A percentile compares a stretch with the other conserved stretches of the same genome.
Evolutionary conservation across 2,113 vertebrate genomes (phyloP).

Genomic region (Clarias gariepinus): DNA sequence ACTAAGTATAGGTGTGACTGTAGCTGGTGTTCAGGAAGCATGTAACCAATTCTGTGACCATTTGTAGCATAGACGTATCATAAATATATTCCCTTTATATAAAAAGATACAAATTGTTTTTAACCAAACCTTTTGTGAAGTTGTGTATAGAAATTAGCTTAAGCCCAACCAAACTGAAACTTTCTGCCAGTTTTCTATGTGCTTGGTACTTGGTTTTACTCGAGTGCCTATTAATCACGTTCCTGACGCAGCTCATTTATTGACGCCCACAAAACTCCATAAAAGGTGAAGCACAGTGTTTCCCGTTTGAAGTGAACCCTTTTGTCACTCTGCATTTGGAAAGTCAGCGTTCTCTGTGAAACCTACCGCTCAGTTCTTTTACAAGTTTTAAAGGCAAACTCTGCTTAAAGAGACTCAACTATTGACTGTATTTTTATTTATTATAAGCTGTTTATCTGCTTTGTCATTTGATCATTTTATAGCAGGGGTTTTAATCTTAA

Average conservation of each 20-base stretch:
- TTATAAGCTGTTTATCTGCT: no score
- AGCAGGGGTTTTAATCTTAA: no score
- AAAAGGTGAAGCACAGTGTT: background rate
- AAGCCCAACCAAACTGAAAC: background rate
- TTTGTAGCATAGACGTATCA: background rate
- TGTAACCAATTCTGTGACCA: background rate
- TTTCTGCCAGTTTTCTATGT: background rate
- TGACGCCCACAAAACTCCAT: background rate
- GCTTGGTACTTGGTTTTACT: no score
- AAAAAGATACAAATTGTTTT: background rate
- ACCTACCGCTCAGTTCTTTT: no score
- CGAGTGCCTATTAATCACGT: background rate
- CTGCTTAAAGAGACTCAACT: no score
- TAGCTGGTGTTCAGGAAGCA: background rate
- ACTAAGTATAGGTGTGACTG: background rate
- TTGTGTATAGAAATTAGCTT: background rate
- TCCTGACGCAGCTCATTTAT: background rate
- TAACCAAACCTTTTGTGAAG: background rate
- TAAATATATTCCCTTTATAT: background rate
- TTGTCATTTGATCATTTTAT: no score
- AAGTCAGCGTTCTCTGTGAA: no score
- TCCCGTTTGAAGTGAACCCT: no score
- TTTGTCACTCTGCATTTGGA: no score
- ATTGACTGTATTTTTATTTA: no score
- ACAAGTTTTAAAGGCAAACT: no score